A percentile compares a stretch with the other conserved stretches of the same genome.
phyloP scores from a whole-genome alignment of 2,888 invertebrate genomes.

The Xanthorhoe designata region DNA sequence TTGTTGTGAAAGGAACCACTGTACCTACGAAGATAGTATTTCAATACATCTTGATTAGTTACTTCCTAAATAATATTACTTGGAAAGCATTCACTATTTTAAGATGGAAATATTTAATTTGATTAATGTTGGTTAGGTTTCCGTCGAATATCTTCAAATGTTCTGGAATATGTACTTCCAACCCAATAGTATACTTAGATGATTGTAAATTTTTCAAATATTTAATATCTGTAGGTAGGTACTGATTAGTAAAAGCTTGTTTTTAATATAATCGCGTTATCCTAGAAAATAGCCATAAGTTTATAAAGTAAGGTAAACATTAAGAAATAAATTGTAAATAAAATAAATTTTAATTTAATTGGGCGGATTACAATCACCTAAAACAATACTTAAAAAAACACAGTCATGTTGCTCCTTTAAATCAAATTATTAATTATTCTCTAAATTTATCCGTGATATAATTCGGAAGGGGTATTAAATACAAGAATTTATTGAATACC shows the following conservation, averaged over 20 bases:
- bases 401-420: neutral
- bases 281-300: constrained; percentile 11
- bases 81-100: no score
- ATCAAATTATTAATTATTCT: constrained; percentile 71
- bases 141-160: neutral
- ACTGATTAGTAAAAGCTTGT: constrained; percentile 2
- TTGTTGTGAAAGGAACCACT: neutral
- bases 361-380: constrained; percentile 29
- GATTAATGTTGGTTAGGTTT: neutral
- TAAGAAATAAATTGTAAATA: constrained; percentile 41
- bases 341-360: constrained; percentile 29
- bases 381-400: neutral
- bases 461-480: constrained; percentile 93
- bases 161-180: no score
- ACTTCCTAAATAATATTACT: no score
- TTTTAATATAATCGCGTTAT: neutral
- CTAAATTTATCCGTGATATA: constrained; percentile 95
- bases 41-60: neutral
- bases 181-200: neutral
- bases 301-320: constrained; percentile 17
- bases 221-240: neutral
- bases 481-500: constrained; percentile 93
- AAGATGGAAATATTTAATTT: neutral
- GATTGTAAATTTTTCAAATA: neutral
- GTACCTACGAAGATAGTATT: neutral